phyloP scores from a whole-genome alignment of 2,113 vertebrate genomes.

The Mus pahari region DNA sequence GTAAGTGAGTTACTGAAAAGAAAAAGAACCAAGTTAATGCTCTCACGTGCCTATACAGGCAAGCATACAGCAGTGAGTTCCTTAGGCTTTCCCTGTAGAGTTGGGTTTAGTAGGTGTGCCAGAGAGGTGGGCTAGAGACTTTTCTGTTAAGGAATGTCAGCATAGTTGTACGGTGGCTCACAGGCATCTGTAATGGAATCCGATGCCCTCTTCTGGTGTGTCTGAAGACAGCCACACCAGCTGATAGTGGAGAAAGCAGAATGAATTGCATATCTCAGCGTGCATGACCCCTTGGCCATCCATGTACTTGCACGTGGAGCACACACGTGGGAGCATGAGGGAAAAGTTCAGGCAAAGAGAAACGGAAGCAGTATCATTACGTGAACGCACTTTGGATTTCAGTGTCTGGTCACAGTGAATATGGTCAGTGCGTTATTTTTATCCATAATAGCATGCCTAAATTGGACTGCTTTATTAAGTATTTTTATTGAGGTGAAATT shows the following conservation, averaged over 20 bases:
- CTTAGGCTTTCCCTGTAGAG: background rate
- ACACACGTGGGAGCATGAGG: background rate
- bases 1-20: slow-evolving; percentile 17
- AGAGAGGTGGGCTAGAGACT: too few species aligned
- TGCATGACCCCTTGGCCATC: background rate
- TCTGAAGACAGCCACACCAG: background rate
- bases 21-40: background rate
- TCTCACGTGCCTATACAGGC: background rate
- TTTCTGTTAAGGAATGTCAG: background rate
- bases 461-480: background rate
- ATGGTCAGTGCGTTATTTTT: background rate
- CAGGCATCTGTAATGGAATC: too few species aligned
- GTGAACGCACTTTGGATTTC: background rate
- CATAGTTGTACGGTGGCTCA: background rate
- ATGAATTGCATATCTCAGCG: background rate
- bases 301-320: background rate
- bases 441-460: background rate
- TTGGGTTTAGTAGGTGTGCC: background rate
- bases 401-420: background rate
- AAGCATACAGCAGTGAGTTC: background rate
- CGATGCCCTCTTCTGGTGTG: too few species aligned
- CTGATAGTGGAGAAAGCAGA: background rate
- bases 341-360: background rate
- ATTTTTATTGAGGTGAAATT: slow-evolving; percentile 28
- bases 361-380: background rate